Base-by-base conservation (phyloP, 2,888 invertebrate species). In the Scaeva pyrastri region DNA sequence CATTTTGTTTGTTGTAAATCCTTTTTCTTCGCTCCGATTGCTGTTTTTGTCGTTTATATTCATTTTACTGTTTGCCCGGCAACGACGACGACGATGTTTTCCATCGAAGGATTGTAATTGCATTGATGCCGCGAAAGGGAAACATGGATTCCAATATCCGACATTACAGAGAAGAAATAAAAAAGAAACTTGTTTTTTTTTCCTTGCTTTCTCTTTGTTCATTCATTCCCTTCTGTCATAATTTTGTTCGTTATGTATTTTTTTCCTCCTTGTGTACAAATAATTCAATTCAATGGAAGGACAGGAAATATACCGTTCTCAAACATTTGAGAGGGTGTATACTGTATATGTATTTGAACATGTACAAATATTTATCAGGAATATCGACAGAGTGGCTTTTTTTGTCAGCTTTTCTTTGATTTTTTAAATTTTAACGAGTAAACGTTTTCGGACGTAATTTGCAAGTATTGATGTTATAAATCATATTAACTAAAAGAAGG, bases 141-240 rank as follows among this genome's bases (percentile, higher is more conserved):
- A 73, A 81, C 80, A 85, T 70, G 81, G 72, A 77, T 85, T 81
- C 68, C 76, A 85, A 85, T 85, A 81, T 81, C 85, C 85, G 80
- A 76, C 80, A 73, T 76, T 66, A 48, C 31, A 31, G 31, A 31
- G 31, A 31, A 31, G n/a, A n/a, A 31, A 31, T 31, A 31, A 31
- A 62, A 68, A 66, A 71, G 64, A 62, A 56, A 41, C 5, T 5
- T 11, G 19, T 36, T 21, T 73, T 71, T 74, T 31, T 7, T 31
- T 31, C 5, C 8, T 31, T 72, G 66, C 14, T 21, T 31, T 16
- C 50, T 73, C 66, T 50, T 21, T 50, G 66, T 66, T 66, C 66
- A 52, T 58, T 52, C 36, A 16, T 66, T 43, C 52, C 31, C 62
- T 70, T 68, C 58, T 70, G 39, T 68, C 52, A 21, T 23, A 50